These are phyloP conservation scores for Armadillidium nasatum DNA, from an alignment of 1,140 invertebrate species.

Conservation along the genomic window DNA sequence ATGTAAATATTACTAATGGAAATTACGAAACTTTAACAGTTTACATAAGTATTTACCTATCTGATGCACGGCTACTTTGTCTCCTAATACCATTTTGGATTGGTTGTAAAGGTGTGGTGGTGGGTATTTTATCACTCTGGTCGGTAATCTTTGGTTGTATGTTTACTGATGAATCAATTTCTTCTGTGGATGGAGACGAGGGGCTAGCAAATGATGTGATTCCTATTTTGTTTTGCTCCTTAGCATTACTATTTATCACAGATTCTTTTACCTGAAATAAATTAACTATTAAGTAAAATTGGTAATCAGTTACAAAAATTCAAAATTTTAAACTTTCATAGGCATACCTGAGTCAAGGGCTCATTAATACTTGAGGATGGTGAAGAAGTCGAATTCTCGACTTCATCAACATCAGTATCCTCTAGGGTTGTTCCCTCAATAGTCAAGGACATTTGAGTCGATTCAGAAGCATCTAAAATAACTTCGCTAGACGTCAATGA, in stretches of 20 bases:
- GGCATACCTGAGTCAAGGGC: not conserved
- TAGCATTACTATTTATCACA: no score
- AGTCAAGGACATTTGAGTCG: conserved; percentile 48
- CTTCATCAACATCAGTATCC: conserved; percentile 49
- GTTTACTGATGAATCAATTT: no score
- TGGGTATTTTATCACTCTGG: not conserved
- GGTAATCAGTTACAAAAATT: no score
- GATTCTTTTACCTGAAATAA: no score
- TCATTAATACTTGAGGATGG: not conserved
- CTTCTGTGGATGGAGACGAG: no score
- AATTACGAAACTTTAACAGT: no score
- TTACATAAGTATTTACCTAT: not conserved
- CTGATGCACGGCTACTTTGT: not conserved
- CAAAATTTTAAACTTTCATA: not conserved
- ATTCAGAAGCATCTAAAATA: conserved; percentile 26
- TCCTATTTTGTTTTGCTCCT: no score
- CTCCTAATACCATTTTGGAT: not conserved
- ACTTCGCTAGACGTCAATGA: not conserved
- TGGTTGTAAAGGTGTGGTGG: not conserved
- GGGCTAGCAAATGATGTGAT: no score
- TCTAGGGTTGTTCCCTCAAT: conserved; percentile 51
- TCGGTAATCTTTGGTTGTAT: not conserved
- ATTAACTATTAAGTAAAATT: no score
- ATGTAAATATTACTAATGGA: no score
- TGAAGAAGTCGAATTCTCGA: conserved; percentile 8